These are phyloP conservation scores for Zosterops lateralis DNA, from an alignment of 2,113 vertebrate species.

Conservation along the genomic window DNA sequence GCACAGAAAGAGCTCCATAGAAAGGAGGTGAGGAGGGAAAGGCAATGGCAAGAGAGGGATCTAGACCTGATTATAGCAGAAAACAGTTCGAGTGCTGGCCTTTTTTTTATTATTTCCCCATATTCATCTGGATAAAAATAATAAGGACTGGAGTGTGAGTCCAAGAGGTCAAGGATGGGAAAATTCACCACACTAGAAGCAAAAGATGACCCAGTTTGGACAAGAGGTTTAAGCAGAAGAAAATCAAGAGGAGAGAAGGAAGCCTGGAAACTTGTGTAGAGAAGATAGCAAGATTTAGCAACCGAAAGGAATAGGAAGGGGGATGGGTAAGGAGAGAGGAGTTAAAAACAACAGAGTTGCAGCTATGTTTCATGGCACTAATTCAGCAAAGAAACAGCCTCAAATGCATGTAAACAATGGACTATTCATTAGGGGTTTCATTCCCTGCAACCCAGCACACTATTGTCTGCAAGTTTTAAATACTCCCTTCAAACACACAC, in stretches of 20 bases:
- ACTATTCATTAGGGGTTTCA: constrained; percentile 39
- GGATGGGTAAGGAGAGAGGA: constrained; percentile 23
- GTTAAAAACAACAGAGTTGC: constrained; percentile 20
- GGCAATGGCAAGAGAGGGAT: not conserved
- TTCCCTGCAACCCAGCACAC: constrained; percentile 41
- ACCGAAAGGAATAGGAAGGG: not conserved
- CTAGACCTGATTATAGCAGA: not conserved
- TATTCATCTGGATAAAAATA: not conserved
- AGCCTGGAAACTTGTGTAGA: not conserved
- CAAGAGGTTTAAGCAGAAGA: not conserved
- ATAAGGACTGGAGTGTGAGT: not conserved
- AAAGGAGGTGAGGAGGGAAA: not conserved
- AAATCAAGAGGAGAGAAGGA: not conserved
- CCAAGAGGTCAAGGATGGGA: not conserved
- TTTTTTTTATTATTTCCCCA: rapidly evolving
- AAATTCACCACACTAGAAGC: not conserved
- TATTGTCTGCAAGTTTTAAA: constrained; percentile 50
- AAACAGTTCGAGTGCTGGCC: not conserved
- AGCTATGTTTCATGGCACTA: constrained; percentile 28
- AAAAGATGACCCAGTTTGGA: not conserved
- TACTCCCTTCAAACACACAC: constrained; percentile 7
- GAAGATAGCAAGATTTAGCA: constrained; percentile 41
- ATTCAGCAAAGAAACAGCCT: constrained; percentile 41
- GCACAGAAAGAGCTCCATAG: not conserved
- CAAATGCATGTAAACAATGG: constrained; percentile 58